Base-by-base conservation (phyloP, 2,113 vertebrate species). In the Hystrix cristata region DNA sequence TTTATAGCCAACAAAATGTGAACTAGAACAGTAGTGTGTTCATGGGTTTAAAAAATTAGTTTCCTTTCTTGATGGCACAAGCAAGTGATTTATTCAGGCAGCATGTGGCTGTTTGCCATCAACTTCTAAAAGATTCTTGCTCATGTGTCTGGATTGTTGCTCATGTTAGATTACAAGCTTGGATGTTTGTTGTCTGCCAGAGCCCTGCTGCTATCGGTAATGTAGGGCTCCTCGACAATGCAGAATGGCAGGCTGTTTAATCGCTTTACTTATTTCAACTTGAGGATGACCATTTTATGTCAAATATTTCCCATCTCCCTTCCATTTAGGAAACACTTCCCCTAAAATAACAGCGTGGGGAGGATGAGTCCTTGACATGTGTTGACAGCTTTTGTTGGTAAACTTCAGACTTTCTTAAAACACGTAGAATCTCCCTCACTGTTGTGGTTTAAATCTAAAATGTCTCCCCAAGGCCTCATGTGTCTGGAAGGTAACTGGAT, bases 111-210 rank as follows among this genome's bases (percentile, higher is more conserved):
- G 74, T 83, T 97, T 88, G 64, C 91, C 96, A 92, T 97, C 97
- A 93, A 92, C 91, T 38, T 98, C 98, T 98, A 97, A 97, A 96
- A 96, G 90, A 88, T 95, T 98, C 96, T 98, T 98, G 91, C 96
- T 97, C 91, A 2, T 96, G 91, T 95, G 91, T 98, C 96, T 97
- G 96, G 91, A 94, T 98, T 90, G 91, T 97, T 98, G 98, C 98
- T 98, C 91, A 88, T 97, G 91, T 98, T 97, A 95, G 97, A 98
- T 98, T 98, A 95, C 55, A 92, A 96, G 93, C 79, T 88, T 9
- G 27, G 48, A 55, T 98, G 83, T 98, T 98, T 97, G 96, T 98
- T 98, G 82, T 97, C 92, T 95, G 95, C 97, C 71, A 97, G 85
- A 97, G 91, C 79, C 87, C 86, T n/a, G 59, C 91, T 94, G 97